phyloP scores from a whole-genome alignment of 2,888 invertebrate genomes.

The Aelia acuminata region DNA sequence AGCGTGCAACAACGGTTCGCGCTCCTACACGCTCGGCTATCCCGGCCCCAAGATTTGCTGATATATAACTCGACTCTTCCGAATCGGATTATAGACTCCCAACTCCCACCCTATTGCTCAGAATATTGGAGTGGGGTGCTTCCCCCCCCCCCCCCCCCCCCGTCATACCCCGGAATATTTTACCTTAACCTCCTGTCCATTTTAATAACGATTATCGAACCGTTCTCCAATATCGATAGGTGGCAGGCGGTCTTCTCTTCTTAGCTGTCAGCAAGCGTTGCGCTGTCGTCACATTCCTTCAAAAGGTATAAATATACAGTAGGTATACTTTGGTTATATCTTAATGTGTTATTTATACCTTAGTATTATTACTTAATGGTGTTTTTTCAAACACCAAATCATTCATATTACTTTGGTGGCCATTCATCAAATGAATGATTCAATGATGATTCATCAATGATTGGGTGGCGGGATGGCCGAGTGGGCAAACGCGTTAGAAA shows the following conservation, averaged over 20 bases:
- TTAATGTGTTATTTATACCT: no score
- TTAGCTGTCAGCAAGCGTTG: background rate
- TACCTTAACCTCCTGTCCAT: conserved; percentile 25
- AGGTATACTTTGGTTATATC: no score
- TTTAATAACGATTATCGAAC: conserved; percentile 38
- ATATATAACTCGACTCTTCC: background rate
- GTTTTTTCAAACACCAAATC: no score
- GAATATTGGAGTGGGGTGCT: background rate
- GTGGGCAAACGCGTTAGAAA: no score
- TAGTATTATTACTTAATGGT: no score
- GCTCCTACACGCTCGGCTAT: no score
- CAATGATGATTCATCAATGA: no score
- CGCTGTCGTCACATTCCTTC: background rate
- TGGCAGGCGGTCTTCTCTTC: background rate
- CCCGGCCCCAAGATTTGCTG: no score
- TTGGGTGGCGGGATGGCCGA: no score
- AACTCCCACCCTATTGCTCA: background rate
- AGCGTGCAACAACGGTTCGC: no score
- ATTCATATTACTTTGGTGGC: no score
- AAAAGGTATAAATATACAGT: conserved; percentile 5
- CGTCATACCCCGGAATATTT: background rate
- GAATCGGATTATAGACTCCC: conserved; percentile 18
- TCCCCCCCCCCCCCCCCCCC: background rate
- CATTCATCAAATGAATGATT: no score
- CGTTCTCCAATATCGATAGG: conserved; percentile 4